phyloP scores from a whole-genome alignment of 1,140 invertebrate species.

The Rhizoglyphus robini region DNA sequence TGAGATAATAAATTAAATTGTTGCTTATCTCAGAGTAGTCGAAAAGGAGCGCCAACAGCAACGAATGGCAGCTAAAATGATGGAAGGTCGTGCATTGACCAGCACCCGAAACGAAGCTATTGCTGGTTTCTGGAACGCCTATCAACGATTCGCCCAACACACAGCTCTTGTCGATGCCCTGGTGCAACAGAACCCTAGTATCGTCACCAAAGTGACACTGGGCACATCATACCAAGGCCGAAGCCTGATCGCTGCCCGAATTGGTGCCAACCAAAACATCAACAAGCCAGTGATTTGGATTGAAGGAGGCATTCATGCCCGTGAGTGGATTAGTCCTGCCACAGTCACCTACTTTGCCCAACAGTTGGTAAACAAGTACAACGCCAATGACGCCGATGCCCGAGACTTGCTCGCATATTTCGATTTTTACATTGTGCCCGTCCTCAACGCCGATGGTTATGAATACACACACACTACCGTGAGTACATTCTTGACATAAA shows the following conservation, averaged over 20 bases:
- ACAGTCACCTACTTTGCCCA: constrained; percentile 53
- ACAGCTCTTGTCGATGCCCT: not conserved
- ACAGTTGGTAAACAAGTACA: constrained; percentile 38
- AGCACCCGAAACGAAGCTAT: not conserved
- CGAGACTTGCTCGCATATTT: constrained; percentile 23
- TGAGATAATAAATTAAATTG: not conserved
- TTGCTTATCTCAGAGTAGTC: not conserved
- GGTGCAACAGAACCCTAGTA: not conserved
- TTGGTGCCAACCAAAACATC: not conserved
- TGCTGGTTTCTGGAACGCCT: constrained; percentile 1
- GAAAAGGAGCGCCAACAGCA: not conserved
- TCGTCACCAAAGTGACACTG: not conserved
- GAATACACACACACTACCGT: constrained; percentile 26
- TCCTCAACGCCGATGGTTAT: constrained; percentile 29
- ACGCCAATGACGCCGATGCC: constrained; percentile 36
- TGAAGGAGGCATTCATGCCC: constrained; percentile 57
- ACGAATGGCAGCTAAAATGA: not conserved
- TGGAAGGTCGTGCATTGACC: not conserved
- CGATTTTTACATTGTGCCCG: constrained; percentile 32
- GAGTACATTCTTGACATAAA: constrained; percentile 21
- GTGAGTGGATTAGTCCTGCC: constrained; percentile 61
- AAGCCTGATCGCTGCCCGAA: constrained; percentile 8
- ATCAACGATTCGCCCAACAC: not conserved
- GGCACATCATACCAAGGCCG: constrained; percentile 22
- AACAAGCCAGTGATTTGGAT: constrained; percentile 45